Percentiles rank a stretch among this genome's conserved stretches.
phyloP scores from a whole-genome alignment of 2,113 vertebrate species.

The Perca flavescens region DNA sequence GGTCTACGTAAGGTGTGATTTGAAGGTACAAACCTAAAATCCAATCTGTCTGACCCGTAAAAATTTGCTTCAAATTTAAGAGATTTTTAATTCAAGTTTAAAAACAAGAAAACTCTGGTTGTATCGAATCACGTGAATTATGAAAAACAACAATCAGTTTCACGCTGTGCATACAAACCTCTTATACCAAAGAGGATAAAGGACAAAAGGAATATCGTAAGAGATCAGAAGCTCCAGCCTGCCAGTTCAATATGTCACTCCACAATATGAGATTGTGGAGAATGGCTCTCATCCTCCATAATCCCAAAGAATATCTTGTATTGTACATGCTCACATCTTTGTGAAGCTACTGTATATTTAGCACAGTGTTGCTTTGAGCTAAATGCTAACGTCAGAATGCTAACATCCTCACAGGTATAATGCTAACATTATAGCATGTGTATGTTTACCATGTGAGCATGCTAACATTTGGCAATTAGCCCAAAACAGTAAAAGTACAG shows the following conservation, averaged over 20 bases:
- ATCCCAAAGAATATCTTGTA: slow-evolving; percentile 3
- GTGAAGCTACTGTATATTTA: too few species aligned
- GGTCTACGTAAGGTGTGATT: not conserved
- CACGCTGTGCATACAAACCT: too few species aligned
- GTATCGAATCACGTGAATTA: not conserved
- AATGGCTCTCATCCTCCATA: slow-evolving; percentile 6
- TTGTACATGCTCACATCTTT: not conserved
- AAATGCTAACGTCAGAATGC: not conserved
- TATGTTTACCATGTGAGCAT: not conserved
- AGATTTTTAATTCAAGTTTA: not conserved
- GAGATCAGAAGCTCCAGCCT: not conserved
- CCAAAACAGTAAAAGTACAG: too few species aligned
- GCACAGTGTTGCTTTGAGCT: not conserved
- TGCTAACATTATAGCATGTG: not conserved
- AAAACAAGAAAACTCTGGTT: not conserved
- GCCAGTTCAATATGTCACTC: not conserved
- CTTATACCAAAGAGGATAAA: not conserved
- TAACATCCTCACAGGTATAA: not conserved
- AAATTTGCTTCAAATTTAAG: not conserved
- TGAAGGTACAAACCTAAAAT: not conserved
- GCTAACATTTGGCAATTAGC: not conserved
- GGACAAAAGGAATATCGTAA: not conserved
- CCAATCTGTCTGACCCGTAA: not conserved
- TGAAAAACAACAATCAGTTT: not conserved
- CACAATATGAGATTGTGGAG: not conserved